Base-by-base conservation (phyloP, 2,113 vertebrate species). In the Mobula birostris region DNA sequence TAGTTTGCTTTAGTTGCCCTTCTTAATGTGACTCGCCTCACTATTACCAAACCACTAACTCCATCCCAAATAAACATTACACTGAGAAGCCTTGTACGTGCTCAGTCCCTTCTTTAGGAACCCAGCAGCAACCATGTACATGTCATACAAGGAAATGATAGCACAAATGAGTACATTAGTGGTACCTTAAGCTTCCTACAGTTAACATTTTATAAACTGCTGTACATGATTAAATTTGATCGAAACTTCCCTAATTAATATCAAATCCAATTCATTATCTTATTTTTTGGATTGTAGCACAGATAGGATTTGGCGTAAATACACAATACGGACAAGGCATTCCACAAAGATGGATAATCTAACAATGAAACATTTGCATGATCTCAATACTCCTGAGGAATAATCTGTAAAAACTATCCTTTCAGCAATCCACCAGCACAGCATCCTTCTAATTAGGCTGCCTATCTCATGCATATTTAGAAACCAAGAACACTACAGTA, bases 311-410 rank as follows among this genome's bases (percentile, higher is more conserved):
- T 40, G 40, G 40, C 48, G 91, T 29, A 93, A 72, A 93, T 48
- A 74, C 66, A 36, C 12, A 17, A 72, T 36, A 14, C 70, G 21
- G 66, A 72, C 4, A 40, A 72, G 58, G 83, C 32, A 5, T 40
- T 93, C 68, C 70, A 74, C 21, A 27, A 74, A 74, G 70, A 48
- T 93, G 21, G 61, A 32, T 90, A 90, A 90, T 90, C 66, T 63
- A 66, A 85, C 82, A 85, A 66, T 90, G 85, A 68, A 90, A 90
- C 29, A 72, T 56, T 93, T 74, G 70, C 91, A 93, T 27, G 68
- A 66, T 27, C 70, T 24, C 48, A 93, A 93, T 56, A 56, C 68
- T 91, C 63, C n/a, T 36, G 63, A 91, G 88, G 88, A 70, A 91
- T 7, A 32, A 70, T 63, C 88, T 74, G 36, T 12, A 92, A 72